Evolutionary conservation across 2,113 vertebrate species (phyloP).

Genomic region (Chloropsis cyanopogon): DNA sequence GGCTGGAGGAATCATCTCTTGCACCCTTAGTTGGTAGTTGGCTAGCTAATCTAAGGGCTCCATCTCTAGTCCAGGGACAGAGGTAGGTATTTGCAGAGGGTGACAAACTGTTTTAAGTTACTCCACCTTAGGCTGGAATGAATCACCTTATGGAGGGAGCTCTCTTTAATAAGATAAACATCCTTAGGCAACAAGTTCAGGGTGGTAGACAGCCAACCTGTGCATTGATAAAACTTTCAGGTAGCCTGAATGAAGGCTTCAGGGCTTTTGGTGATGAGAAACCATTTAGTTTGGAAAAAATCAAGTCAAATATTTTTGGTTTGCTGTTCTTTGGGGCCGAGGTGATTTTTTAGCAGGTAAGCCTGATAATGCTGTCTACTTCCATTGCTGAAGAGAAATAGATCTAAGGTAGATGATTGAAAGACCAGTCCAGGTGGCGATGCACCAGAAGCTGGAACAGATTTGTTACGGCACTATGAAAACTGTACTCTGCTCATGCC

Average conservation of each 20-base stretch:
- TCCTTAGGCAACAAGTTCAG: neutral
- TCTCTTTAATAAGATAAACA: neutral
- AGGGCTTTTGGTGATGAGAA: neutral
- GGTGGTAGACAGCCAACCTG: neutral
- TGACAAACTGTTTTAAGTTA: neutral
- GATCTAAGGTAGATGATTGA: neutral
- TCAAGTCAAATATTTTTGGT: neutral
- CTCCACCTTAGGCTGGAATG: neutral
- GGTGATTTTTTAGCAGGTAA: neutral
- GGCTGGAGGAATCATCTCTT: neutral
- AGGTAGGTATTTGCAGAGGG: neutral
- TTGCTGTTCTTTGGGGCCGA: neutral
- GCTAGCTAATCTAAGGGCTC: neutral
- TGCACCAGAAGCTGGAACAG: neutral
- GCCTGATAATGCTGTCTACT: neutral
- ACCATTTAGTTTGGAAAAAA: neutral
- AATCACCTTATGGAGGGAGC: neutral
- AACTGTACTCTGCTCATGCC: neutral
- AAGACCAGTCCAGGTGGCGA: neutral
- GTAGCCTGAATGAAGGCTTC: neutral
- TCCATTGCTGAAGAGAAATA: neutral
- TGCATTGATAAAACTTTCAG: neutral
- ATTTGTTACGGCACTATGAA: neutral
- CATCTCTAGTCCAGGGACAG: neutral
- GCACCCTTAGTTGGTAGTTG: neutral